These are phyloP conservation scores for Melangyna quadrimaculata DNA, from an alignment of 2,888 invertebrate genomes.

Conservation along the genomic window DNA sequence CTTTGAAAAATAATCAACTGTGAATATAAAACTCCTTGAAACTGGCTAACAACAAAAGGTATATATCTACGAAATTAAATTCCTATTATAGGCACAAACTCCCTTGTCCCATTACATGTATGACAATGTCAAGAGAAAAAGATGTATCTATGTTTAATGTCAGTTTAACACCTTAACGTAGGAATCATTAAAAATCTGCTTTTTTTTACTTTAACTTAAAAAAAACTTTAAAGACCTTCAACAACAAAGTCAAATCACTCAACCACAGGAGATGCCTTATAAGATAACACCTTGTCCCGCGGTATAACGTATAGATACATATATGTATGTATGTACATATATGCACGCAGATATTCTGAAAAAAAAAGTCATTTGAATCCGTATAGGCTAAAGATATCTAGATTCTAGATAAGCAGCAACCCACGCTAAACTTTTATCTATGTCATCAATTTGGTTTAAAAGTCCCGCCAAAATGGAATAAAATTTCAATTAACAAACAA, in stretches of 20 bases:
- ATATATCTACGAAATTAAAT: slow-evolving; percentile 68
- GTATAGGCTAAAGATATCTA: slow-evolving; percentile 33
- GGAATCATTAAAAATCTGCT: slow-evolving; percentile 61
- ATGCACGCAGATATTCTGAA: slow-evolving; percentile 18
- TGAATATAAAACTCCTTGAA: slow-evolving; percentile 42
- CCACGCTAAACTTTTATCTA: slow-evolving; percentile 72
- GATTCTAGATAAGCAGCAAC: slow-evolving; percentile 61
- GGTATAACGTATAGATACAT: background rate
- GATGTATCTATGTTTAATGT: slow-evolving; percentile 54
- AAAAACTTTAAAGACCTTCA: slow-evolving; percentile 7
- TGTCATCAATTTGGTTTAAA: slow-evolving; percentile 70
- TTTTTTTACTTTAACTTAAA: slow-evolving; percentile 15
- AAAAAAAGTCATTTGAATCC: slow-evolving; percentile 48
- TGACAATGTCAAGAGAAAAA: slow-evolving; percentile 18
- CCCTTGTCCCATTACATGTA: background rate
- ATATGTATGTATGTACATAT: background rate
- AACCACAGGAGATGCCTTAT: slow-evolving; percentile 26
- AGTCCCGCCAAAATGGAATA: slow-evolving; percentile 69
- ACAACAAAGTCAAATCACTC: slow-evolving; percentile 51
- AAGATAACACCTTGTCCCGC: slow-evolving; percentile 10
- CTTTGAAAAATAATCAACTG: slow-evolving; percentile 20
- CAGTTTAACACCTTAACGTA: slow-evolving; percentile 66
- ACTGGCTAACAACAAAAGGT: slow-evolving; percentile 33
- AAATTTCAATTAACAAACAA: slow-evolving; percentile 55
- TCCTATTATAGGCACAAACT: slow-evolving; percentile 54